phyloP scores from a whole-genome alignment of 2,797 vertebrate species.

The Protosalanx chinensis region DNA sequence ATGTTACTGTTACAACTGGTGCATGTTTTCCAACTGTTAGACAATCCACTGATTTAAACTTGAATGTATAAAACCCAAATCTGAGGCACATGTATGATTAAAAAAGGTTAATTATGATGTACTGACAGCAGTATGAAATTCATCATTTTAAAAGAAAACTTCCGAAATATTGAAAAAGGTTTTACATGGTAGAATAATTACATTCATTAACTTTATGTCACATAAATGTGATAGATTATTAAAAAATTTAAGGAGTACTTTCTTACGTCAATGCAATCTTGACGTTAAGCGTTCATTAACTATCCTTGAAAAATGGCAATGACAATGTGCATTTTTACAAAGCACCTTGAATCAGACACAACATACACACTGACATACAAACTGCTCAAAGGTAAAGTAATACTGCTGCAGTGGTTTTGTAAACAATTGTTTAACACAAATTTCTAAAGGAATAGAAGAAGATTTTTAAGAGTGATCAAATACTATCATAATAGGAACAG shows the following conservation, averaged over 20 bases:
- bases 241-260: background rate
- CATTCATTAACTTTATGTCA: background rate
- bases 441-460: constrained; percentile 24
- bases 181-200: background rate
- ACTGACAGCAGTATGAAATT: background rate
- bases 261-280: constrained; percentile 12
- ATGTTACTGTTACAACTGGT: no score
- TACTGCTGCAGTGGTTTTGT: constrained; percentile 36
- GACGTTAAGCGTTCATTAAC: background rate
- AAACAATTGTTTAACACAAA: constrained; percentile 34
- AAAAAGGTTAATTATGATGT: background rate
- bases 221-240: background rate
- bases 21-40: background rate
- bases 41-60: constrained; percentile 1
- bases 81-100: background rate
- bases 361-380: constrained; percentile 16
- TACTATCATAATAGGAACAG: constrained; percentile 20
- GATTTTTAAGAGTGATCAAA: background rate
- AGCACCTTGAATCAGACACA: constrained; percentile 18
- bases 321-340: constrained; percentile 17
- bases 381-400: constrained; percentile 13
- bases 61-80: background rate
- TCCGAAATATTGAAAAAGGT: background rate
- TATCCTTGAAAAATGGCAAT: constrained; percentile 5
- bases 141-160: constrained; percentile 5